These are phyloP conservation scores for Erebia aethiops DNA, from an alignment of 2,888 invertebrate genomes.

Conservation along the genomic window DNA sequence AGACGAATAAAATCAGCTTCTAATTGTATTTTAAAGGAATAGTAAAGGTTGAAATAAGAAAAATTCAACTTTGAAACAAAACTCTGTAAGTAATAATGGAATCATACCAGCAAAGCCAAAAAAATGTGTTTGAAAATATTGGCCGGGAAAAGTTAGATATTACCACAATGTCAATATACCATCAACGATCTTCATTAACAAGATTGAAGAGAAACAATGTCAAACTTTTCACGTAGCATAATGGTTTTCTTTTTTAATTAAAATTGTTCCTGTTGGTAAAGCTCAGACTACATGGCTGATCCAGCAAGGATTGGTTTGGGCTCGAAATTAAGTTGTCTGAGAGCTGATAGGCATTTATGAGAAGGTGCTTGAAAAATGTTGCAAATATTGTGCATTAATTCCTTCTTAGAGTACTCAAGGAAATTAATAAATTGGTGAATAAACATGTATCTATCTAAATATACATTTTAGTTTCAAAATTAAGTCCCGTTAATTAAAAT, in stretches of 20 bases:
- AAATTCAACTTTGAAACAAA: background rate
- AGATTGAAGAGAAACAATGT: slow-evolving; percentile 25
- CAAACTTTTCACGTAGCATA: slow-evolving; percentile 5
- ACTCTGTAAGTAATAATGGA: too few species aligned
- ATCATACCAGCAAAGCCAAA: background rate
- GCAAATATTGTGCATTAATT: too few species aligned
- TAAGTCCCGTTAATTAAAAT: too few species aligned
- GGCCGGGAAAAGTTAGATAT: background rate
- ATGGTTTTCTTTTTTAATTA: slow-evolving; percentile 24
- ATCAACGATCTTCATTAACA: slow-evolving; percentile 20
- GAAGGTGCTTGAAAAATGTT: background rate
- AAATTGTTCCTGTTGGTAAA: slow-evolving; percentile 3
- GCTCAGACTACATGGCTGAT: background rate
- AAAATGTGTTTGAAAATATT: background rate
- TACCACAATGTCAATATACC: background rate
- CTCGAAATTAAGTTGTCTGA: background rate
- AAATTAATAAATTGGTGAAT: too few species aligned
- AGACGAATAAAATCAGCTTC: too few species aligned
- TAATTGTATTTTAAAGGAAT: too few species aligned
- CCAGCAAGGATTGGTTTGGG: background rate
- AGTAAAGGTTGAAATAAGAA: background rate
- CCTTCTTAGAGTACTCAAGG: too few species aligned
- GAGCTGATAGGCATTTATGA: background rate
- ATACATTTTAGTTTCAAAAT: too few species aligned
- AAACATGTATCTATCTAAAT: too few species aligned